phyloP scores from a whole-genome alignment of 2,888 invertebrate species.

The Bombylius major region DNA sequence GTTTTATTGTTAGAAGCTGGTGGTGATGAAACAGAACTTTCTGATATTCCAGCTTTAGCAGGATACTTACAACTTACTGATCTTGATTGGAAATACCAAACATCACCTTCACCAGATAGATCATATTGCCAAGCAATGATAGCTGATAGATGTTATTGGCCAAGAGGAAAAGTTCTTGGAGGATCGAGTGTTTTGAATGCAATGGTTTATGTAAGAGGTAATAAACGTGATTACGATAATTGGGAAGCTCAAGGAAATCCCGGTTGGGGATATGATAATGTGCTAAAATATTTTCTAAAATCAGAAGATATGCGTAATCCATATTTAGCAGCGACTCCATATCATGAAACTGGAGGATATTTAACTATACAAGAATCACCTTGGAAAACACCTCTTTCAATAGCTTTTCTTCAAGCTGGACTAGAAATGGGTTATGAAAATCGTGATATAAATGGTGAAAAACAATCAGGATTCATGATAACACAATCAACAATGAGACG shows the following conservation, averaged over 20 bases:
- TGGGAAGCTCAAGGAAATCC: conserved; percentile 74
- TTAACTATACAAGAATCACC: conserved; percentile 74
- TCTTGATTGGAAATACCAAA: conserved; percentile 87
- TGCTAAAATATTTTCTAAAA: conserved; percentile 73
- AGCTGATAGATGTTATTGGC: conserved; percentile 81
- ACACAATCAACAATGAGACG: conserved; percentile 74
- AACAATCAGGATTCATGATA: conserved; percentile 77
- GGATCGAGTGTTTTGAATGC: conserved; percentile 81
- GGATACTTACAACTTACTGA: conserved; percentile 76
- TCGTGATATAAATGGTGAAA: conserved; percentile 68
- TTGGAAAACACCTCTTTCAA: conserved; percentile 67
- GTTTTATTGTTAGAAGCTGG: conserved; percentile 77
- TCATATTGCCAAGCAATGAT: conserved; percentile 81
- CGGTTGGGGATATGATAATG: conserved; percentile 76
- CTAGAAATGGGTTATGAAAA: conserved; percentile 69
- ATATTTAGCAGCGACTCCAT: conserved; percentile 58
- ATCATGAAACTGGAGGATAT: conserved; percentile 67
- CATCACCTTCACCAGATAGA: conserved; percentile 60
- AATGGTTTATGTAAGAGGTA: conserved; percentile 86
- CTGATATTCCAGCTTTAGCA: conserved; percentile 74
- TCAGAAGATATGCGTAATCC: conserved; percentile 82
- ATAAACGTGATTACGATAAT: conserved; percentile 70
- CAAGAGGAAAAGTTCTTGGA: conserved; percentile 81
- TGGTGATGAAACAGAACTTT: conserved; percentile 77
- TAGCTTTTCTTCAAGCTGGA: conserved; percentile 74